Evolutionary conservation across 2,113 vertebrate species (phyloP).

Genomic region (Scophthalmus maximus): DNA sequence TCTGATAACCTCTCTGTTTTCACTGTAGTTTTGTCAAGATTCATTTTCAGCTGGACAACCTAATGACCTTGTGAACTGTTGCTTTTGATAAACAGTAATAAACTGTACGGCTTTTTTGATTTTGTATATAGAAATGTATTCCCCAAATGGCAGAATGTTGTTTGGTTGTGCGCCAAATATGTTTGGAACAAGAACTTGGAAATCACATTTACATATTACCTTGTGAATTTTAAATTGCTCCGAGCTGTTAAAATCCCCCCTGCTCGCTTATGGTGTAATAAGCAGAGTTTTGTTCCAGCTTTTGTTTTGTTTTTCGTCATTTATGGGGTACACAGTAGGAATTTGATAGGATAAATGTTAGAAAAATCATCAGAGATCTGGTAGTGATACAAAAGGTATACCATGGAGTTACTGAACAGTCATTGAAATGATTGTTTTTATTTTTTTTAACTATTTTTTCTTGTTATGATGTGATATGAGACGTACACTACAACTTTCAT

Average conservation of each 20-base stretch:
- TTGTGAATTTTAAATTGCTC: conserved; percentile 21
- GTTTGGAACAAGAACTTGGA: conserved; percentile 15
- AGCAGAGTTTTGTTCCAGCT: conserved; percentile 20
- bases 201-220: conserved; percentile 30
- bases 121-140: neutral
- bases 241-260: conserved; percentile 7
- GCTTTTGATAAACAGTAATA: neutral
- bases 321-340: neutral
- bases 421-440: too few relatives aligned
- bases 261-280: conserved; percentile 11
- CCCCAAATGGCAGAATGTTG: neutral
- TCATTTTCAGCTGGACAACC: neutral
- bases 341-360: neutral
- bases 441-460: too few relatives aligned
- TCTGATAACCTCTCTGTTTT: conserved; percentile 14
- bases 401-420: neutral
- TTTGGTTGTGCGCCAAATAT: conserved; percentile 15
- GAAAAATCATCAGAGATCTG: neutral
- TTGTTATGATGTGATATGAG: too few relatives aligned
- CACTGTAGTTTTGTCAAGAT: too few relatives aligned
- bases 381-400: neutral
- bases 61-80: conserved; percentile 4
- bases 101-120: neutral
- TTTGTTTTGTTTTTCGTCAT: conserved; percentile 1
- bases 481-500: neutral